Conservation (phyloP, 2,888 invertebrate genomes). For the Stenolophus ochropezus region DNA sequence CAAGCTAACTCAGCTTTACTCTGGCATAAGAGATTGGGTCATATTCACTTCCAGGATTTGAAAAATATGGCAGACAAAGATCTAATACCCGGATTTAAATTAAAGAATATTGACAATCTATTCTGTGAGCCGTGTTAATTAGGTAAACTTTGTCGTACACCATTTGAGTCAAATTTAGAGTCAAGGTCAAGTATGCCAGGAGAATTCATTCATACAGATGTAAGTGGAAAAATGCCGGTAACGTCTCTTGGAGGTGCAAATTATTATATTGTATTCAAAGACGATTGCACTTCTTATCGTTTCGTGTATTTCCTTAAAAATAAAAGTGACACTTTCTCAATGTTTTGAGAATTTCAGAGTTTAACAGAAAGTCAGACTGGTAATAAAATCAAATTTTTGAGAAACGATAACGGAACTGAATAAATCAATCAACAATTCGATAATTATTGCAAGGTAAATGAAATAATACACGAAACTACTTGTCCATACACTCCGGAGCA, state of each 20-base stretch:
- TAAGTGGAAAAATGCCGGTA: neutral
- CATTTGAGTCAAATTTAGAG: neutral
- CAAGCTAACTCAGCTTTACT: neutral
- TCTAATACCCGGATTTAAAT: neutral
- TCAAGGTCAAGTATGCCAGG: neutral
- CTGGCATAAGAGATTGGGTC: neutral
- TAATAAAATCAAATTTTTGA: slow-evolving; percentile 60
- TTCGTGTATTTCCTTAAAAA: slow-evolving; percentile 60
- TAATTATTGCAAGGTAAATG: slow-evolving; percentile 61
- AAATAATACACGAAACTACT: slow-evolving; percentile 63
- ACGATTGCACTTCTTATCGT: slow-evolving; percentile 60
- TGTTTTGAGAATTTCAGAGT: slow-evolving; percentile 51
- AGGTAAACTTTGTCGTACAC: neutral
- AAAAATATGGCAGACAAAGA: neutral
- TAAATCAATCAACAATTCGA: slow-evolving; percentile 60
- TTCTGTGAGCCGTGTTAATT: neutral
- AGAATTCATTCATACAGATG: neutral
- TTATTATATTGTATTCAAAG: neutral
- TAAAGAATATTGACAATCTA: neutral
- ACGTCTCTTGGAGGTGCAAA: slow-evolving; percentile 57
- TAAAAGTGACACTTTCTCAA: slow-evolving; percentile 58
- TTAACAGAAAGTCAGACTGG: slow-evolving; percentile 57
- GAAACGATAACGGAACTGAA: slow-evolving; percentile 64
- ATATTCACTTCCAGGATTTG: neutral
- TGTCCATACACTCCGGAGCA: slow-evolving; percentile 63